Evolutionary conservation across 2,113 vertebrate genomes (phyloP).

Genomic region (Heterotilapia buettikoferi): DNA sequence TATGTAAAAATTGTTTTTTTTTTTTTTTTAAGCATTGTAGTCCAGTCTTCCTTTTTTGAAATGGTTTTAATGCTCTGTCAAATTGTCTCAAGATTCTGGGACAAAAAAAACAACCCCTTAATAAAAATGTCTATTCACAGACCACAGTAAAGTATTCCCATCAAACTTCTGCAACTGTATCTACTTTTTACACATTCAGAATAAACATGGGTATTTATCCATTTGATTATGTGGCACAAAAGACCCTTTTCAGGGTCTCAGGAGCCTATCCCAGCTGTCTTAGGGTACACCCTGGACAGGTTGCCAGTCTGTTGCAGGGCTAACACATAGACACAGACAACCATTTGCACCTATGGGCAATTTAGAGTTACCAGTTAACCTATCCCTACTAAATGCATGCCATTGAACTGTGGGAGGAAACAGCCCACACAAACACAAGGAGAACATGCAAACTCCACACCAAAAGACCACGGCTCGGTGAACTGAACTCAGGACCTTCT

Average conservation of each 20-base stretch:
- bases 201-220: background rate
- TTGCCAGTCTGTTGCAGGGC: background rate
- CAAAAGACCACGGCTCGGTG: accelerated
- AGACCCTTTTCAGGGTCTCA: background rate
- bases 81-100: background rate
- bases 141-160: background rate
- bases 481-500: background rate
- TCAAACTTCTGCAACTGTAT: background rate
- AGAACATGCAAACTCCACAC: background rate
- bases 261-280: background rate
- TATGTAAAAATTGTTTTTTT: background rate
- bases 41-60: background rate
- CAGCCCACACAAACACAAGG: background rate
- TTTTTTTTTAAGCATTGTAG: background rate
- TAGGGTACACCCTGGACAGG: background rate
- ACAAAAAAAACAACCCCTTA: background rate
- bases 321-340: background rate
- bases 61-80: background rate
- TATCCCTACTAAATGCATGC: background rate
- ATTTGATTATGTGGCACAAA: background rate
- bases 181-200: background rate
- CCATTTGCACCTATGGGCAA: background rate
- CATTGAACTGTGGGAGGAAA: background rate
- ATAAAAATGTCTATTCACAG: background rate
- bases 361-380: background rate